phyloP scores from a whole-genome alignment of 2,888 invertebrate species.

The Prenolepis imparis region DNA sequence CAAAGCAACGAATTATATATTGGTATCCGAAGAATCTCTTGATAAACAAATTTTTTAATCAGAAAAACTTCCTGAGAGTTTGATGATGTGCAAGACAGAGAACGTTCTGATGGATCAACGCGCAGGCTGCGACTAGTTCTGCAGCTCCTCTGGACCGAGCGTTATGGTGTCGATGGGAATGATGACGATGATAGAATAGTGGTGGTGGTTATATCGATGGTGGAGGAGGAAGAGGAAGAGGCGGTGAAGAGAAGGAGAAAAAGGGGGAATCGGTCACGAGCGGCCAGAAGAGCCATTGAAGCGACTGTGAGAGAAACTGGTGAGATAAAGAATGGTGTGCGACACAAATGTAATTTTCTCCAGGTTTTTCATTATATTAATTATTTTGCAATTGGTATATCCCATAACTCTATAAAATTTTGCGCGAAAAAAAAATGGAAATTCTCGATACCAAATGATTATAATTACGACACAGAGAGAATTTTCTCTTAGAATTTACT shows the following conservation, averaged over 20 bases:
- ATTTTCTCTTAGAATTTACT: no score
- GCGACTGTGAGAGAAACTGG: conserved; percentile 34
- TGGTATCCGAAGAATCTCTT: not conserved
- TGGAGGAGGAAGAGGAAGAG: conserved; percentile 48
- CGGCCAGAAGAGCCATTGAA: conserved; percentile 35
- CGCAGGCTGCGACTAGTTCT: conserved; percentile 50
- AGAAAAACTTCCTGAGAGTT: conserved; percentile 19
- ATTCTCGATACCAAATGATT: not conserved
- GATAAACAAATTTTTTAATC: not conserved
- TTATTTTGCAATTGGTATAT: not conserved
- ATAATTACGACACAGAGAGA: no score
- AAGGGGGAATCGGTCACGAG: conserved; percentile 47
- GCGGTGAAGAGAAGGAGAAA: conserved; percentile 14
- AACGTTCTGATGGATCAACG: conserved; percentile 67
- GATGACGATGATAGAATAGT: conserved; percentile 23
- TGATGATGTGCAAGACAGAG: conserved; percentile 60
- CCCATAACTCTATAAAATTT: conserved; percentile 12
- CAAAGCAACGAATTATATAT: not conserved
- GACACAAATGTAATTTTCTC: conserved; percentile 16
- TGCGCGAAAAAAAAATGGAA: not conserved
- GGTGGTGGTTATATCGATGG: conserved; percentile 35
- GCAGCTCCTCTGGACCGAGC: conserved; percentile 42
- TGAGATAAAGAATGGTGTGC: conserved; percentile 27
- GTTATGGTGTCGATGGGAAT: conserved; percentile 43
- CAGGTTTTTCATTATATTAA: conserved; percentile 6